A percentile compares a stretch with the other conserved stretches of the same genome.
These are phyloP conservation scores for Dendrolimus houi DNA, from an alignment of 2,888 invertebrate genomes.

Conservation along the genomic window DNA sequence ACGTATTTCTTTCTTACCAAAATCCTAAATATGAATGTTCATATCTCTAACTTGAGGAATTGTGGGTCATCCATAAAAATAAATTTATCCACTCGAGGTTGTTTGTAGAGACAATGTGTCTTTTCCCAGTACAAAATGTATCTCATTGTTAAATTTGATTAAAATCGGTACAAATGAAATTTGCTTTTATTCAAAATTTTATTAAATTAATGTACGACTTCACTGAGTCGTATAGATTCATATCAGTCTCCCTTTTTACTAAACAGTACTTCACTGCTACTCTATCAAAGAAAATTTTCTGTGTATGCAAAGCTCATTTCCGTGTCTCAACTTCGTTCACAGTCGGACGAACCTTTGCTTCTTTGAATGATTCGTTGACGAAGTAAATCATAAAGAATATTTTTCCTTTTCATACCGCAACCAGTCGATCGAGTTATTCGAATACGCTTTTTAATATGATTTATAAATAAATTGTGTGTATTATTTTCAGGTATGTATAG, in stretches of 20 bases:
- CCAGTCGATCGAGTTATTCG: not conserved
- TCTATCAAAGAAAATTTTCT: conserved; percentile 28
- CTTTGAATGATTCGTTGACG: not conserved
- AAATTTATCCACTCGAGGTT: too few relatives aligned
- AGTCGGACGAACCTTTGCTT: not conserved
- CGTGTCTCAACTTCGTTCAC: conserved; percentile 7
- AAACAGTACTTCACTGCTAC: conserved; percentile 25
- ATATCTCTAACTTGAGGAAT: too few relatives aligned
- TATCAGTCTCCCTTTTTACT: not conserved
- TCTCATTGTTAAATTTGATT: too few relatives aligned
- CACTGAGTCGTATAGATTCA: not conserved
- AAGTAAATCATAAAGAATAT: not conserved
- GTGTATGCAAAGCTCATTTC: conserved; percentile 42
- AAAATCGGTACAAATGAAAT: too few relatives aligned
- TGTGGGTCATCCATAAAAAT: too few relatives aligned
- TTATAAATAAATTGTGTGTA: not conserved
- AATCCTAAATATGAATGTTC: too few relatives aligned
- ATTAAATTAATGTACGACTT: too few relatives aligned
- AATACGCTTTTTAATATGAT: not conserved
- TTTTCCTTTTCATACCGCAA: not conserved
- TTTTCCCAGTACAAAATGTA: too few relatives aligned
- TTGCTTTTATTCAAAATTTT: too few relatives aligned
- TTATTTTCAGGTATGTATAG: not conserved
- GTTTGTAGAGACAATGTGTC: too few relatives aligned
- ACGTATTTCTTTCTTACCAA: too few relatives aligned